Percentiles rank a stretch among this genome's conserved stretches.
phyloP scores from a whole-genome alignment of 23 tunicate species.

The Clavelina lepadiformis region DNA sequence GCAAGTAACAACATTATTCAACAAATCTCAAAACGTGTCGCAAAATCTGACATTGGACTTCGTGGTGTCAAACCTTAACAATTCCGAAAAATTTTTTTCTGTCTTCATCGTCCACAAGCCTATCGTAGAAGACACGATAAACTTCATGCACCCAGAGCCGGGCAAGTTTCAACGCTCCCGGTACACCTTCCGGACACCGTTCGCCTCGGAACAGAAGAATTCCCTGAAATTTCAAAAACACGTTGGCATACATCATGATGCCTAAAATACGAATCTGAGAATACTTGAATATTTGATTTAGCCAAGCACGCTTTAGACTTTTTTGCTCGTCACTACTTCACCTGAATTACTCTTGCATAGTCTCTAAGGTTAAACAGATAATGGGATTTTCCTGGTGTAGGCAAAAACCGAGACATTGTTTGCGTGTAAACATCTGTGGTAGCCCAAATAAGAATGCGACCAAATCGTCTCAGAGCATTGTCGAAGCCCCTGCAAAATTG shows the following conservation, averaged over 20 bases:
- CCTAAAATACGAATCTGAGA: not conserved
- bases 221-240: constrained; percentile 46
- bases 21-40: not conserved
- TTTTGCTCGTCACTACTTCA: not conserved
- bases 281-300: no score
- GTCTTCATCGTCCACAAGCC: constrained; percentile 75
- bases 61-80: constrained; percentile 80
- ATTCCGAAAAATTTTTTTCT: constrained; percentile 69
- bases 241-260: no score
- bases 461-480: constrained; percentile 81
- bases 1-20: not conserved
- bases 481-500: constrained; percentile 84
- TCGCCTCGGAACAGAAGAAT: constrained; percentile 78
- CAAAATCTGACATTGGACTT: not conserved
- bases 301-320: no score
- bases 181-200: constrained; percentile 64
- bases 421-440: constrained; percentile 87
- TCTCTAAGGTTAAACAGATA: constrained; percentile 77
- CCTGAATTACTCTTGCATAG: constrained; percentile 92
- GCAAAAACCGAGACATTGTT: constrained; percentile 74
- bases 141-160: constrained; percentile 92
- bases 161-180: constrained; percentile 65
- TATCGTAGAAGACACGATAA: constrained; percentile 82
- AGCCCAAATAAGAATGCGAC: constrained; percentile 86
- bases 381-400: constrained; percentile 88